These are phyloP conservation scores for Cladopsammia gracilis DNA, from an alignment of 64 coral and sea anemone genomes.

Conservation along the genomic window DNA sequence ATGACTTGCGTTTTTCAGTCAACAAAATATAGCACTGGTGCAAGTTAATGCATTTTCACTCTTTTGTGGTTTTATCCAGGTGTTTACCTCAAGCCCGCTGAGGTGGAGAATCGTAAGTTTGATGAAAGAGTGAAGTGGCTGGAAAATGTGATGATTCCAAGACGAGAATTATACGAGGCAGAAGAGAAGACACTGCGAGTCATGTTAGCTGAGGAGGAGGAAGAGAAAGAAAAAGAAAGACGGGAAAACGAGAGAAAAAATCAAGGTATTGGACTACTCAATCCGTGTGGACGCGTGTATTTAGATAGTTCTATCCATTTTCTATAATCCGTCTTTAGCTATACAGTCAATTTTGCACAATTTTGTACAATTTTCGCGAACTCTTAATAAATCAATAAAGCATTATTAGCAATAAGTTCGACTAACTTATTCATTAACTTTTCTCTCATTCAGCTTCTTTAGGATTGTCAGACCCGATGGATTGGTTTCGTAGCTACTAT, in stretches of 20 bases:
- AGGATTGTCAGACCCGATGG: conserved; percentile 79
- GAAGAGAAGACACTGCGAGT: conserved; percentile 94
- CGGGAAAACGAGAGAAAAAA: conserved; percentile 81
- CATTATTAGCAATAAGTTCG: no score
- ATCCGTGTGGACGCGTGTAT: neutral
- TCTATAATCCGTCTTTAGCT: no score
- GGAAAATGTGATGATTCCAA: conserved; percentile 77
- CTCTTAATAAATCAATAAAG: neutral
- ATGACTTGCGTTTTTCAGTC: no score
- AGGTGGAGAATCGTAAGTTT: conserved; percentile 74
- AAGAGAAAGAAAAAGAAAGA: conserved; percentile 88
- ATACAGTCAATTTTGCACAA: no score
- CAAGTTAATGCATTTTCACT: neutral
- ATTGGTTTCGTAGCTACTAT: conserved; percentile 87
- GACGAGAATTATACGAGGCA: conserved; percentile 72
- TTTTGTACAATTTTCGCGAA: neutral
- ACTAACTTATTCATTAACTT: neutral
- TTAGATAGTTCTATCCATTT: no score
- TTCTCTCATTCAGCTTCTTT: conserved; percentile 16
- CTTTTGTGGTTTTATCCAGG: conserved; percentile 54
- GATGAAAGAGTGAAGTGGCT: conserved; percentile 59
- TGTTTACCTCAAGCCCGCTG: conserved; percentile 75
- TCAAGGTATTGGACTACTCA: conserved; percentile 13
- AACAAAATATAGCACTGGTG: no score
- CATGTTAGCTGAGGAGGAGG: conserved; percentile 94